A percentile compares a stretch with the other conserved stretches of the same genome.
Conservation (phyloP, 2,113 vertebrate species). For the Rhinolophus sinicus region DNA sequence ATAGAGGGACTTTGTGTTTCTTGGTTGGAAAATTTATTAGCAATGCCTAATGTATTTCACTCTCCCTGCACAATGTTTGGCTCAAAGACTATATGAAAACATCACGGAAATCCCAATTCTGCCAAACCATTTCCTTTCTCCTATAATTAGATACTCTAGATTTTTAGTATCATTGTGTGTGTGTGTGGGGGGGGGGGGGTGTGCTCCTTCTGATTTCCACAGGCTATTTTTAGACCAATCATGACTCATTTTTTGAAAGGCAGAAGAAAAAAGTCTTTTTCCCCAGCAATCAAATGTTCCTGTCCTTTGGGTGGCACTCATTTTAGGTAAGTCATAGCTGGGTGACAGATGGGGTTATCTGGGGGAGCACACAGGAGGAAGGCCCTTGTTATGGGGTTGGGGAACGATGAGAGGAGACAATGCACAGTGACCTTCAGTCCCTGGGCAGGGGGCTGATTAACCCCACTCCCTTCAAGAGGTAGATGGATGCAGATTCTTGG, state of each 20-base stretch:
- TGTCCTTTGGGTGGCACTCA: conserved; percentile 36
- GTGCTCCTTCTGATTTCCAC: conserved; percentile 77
- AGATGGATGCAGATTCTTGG: neutral
- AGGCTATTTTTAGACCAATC: conserved; percentile 79
- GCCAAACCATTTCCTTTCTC: conserved; percentile 68
- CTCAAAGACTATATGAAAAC: conserved; percentile 71
- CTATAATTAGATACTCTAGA: conserved; percentile 76
- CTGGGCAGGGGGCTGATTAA: too few species aligned
- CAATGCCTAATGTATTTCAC: conserved; percentile 53
- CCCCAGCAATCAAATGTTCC: conserved; percentile 66
- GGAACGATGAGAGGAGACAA: neutral
- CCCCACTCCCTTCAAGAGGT: neutral
- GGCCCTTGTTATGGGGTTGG: neutral
- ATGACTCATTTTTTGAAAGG: conserved; percentile 79
- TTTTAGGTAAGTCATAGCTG: conserved; percentile 40
- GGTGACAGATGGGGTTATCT: neutral
- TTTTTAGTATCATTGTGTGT: conserved; percentile 70
- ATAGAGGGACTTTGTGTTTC: conserved; percentile 20
- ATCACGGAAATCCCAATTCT: conserved; percentile 69
- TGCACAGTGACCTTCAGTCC: neutral
- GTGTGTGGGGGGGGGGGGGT: neutral
- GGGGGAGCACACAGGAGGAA: neutral
- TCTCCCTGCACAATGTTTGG: conserved; percentile 43
- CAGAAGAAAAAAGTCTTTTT: neutral
- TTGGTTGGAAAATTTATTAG: conserved; percentile 58